Evolutionary conservation across 2,888 invertebrate species (phyloP).

Genomic region (Lochmaea capreae): DNA sequence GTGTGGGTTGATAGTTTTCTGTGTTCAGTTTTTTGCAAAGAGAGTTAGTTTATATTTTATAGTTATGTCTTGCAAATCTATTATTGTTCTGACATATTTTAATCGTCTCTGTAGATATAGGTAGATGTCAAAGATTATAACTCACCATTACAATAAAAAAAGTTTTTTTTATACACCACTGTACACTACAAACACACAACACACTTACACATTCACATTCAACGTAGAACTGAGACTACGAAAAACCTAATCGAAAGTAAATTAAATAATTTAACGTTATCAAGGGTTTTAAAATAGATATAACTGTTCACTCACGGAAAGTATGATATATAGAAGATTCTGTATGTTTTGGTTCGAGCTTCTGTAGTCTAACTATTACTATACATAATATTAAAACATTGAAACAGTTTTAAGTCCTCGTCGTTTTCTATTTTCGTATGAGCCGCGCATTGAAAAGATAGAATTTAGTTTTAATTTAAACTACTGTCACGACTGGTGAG

Average conservation of each 20-base stretch:
- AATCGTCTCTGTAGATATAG: too few relatives aligned
- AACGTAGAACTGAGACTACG: not conserved
- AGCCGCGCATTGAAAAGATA: not conserved
- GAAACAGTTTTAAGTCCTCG: slow-evolving; percentile 4
- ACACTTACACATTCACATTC: not conserved
- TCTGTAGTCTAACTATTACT: not conserved
- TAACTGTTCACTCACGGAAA: slow-evolving; percentile 2
- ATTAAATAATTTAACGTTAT: slow-evolving; percentile 1
- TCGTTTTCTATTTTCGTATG: slow-evolving; percentile 16
- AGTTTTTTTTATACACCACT: not conserved
- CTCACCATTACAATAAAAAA: not conserved
- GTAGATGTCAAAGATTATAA: too few relatives aligned
- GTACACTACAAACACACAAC: not conserved
- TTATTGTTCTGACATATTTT: too few relatives aligned
- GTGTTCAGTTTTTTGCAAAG: too few relatives aligned
- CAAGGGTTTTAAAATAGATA: slow-evolving; percentile 8
- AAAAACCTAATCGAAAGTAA: not conserved
- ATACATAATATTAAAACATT: not conserved
- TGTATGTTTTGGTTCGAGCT: not conserved
- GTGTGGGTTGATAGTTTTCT: too few relatives aligned
- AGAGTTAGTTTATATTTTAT: too few relatives aligned
- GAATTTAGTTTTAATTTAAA: slow-evolving; percentile 17
- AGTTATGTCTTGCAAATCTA: too few relatives aligned
- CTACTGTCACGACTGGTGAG: not conserved
- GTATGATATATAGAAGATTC: not conserved